Evolutionary conservation across 2,113 vertebrate genomes (phyloP).

Genomic region (Gymnorhina tibicen): DNA sequence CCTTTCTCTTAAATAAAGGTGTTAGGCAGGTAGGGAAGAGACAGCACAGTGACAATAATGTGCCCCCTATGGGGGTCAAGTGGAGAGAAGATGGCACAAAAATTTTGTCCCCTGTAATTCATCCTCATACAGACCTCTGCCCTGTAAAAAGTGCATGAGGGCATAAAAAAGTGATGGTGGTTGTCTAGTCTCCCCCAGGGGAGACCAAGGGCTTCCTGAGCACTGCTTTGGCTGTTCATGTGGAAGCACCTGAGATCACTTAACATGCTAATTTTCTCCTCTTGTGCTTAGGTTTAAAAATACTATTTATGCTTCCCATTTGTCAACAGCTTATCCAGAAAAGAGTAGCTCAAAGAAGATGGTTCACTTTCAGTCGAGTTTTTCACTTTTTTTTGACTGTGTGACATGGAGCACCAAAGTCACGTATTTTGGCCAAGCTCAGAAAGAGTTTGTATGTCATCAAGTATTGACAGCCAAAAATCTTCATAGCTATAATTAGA

Average conservation of each 20-base stretch:
- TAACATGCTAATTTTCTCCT: neutral
- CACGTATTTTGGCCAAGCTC: neutral
- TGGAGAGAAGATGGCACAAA: neutral
- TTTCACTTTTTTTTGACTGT: neutral
- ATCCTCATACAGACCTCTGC: neutral
- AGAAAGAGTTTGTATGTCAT: neutral
- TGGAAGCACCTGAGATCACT: neutral
- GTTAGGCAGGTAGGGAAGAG: neutral
- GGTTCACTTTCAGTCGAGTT: neutral
- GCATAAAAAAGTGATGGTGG: fast-evolving
- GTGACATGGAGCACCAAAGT: neutral
- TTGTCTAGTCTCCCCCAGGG: neutral
- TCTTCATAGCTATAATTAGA: neutral
- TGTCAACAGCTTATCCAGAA: neutral
- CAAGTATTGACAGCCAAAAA: neutral
- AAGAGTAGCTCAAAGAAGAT: neutral
- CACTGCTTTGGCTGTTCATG: neutral
- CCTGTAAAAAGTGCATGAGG: neutral
- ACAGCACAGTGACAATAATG: neutral
- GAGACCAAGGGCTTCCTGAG: neutral
- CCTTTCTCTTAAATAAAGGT: neutral
- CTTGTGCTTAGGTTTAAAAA: neutral
- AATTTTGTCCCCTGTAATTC: neutral
- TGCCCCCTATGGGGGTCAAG: fast-evolving
- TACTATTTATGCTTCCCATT: neutral